phyloP scores from a whole-genome alignment of 2,797 vertebrate genomes.

The Coranthus polyacanthus region DNA sequence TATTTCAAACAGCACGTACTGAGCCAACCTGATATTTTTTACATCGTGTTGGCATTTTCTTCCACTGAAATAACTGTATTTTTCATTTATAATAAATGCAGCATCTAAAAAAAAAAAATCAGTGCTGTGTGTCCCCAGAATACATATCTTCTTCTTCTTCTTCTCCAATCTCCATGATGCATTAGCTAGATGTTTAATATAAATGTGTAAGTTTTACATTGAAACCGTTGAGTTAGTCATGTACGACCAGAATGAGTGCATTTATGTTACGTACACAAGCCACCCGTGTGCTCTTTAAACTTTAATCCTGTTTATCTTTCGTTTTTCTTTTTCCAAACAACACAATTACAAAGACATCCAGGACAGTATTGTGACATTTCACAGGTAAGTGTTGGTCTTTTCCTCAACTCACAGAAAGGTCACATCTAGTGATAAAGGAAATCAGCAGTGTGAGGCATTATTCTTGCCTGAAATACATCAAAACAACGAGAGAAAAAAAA shows the following conservation, averaged over 20 bases:
- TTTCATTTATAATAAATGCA: too few species aligned
- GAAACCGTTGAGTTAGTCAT: too few species aligned
- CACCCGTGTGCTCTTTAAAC: too few species aligned
- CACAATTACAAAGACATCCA: constrained; percentile 54
- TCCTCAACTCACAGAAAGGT: constrained; percentile 64
- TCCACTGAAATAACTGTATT: not conserved
- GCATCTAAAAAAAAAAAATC: too few species aligned
- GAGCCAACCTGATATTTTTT: too few species aligned
- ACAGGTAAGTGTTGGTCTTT: constrained; percentile 57
- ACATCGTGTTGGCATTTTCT: not conserved
- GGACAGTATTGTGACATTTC: constrained; percentile 69
- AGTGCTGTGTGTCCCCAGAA: too few species aligned
- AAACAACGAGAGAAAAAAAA: constrained; percentile 28
- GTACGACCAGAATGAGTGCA: too few species aligned
- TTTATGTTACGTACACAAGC: too few species aligned
- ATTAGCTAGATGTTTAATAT: too few species aligned
- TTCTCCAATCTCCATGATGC: too few species aligned
- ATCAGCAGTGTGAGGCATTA: constrained; percentile 33
- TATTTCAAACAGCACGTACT: not conserved
- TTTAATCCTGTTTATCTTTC: constrained; percentile 5
- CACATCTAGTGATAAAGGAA: constrained; percentile 50
- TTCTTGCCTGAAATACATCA: constrained; percentile 48
- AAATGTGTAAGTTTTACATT: too few species aligned
- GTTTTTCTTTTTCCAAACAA: constrained; percentile 25
- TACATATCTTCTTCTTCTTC: too few species aligned